Evolutionary conservation across 2,797 vertebrate species (phyloP).

Genomic region (Tauraco hartlaubi): DNA sequence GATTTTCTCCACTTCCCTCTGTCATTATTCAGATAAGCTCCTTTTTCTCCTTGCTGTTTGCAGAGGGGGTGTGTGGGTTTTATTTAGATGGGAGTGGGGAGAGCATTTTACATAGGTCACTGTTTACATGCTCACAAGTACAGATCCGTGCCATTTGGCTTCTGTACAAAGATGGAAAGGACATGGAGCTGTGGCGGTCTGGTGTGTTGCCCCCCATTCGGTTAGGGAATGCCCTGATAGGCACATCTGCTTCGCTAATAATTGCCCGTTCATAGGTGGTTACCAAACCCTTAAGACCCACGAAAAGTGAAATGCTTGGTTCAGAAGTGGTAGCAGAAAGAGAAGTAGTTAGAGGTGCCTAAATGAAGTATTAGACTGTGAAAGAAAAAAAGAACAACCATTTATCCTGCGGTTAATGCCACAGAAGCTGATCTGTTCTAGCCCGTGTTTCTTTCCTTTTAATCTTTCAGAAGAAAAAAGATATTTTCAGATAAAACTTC

Average conservation of each 20-base stretch:
- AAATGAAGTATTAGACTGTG: not conserved
- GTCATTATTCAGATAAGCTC: not conserved
- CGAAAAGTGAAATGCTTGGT: not conserved
- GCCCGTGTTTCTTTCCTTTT: not conserved
- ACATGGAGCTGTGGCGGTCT: not conserved
- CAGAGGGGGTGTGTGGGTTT: rapidly evolving
- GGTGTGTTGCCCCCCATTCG: not conserved
- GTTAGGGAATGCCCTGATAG: not conserved
- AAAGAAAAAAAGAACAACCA: not conserved
- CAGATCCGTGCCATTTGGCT: not conserved
- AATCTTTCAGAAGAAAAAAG: not conserved
- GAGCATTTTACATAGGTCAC: not conserved
- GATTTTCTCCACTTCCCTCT: not conserved
- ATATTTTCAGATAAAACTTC: constrained; percentile 26
- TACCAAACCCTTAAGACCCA: not conserved
- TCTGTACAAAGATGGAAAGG: not conserved
- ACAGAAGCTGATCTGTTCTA: not conserved
- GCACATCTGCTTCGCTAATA: not conserved
- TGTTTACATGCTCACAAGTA: not conserved
- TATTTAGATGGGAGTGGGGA: not conserved
- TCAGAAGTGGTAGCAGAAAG: not conserved
- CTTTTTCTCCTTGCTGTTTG: not conserved
- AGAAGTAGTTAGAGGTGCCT: not conserved
- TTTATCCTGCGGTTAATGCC: not conserved
- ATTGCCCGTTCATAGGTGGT: not conserved